Conservation (phyloP, 1,140 invertebrate genomes). For the Drosophila bifasciata region DNA sequence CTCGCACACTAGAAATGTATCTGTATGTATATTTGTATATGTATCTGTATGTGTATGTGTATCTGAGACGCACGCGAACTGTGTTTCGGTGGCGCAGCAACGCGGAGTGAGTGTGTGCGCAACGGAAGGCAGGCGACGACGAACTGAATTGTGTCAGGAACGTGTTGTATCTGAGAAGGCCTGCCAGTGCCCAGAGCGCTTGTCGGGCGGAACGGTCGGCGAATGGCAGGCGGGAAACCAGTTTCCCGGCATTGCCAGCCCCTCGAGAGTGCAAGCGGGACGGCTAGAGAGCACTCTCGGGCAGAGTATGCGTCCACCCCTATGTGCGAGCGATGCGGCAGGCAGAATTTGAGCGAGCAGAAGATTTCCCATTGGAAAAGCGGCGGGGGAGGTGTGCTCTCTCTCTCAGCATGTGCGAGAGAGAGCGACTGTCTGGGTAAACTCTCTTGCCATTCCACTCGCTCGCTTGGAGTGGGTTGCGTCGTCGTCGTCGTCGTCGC, state of each 20-base stretch:
- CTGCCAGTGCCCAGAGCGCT: no score
- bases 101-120: slow-evolving; percentile 79
- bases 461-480: slow-evolving; percentile 40
- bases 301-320: background rate
- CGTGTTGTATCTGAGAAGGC: slow-evolving; percentile 65
- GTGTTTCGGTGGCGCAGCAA: slow-evolving; percentile 43
- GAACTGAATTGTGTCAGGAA: slow-evolving; percentile 84
- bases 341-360: slow-evolving; percentile 24
- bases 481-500: slow-evolving; percentile 27
- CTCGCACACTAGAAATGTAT: slow-evolving; percentile 23
- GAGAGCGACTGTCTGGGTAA: slow-evolving; percentile 38
- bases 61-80: slow-evolving; percentile 49
- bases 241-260: slow-evolving; percentile 49
- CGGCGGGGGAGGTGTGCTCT: slow-evolving; percentile 20
- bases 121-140: slow-evolving; percentile 81
- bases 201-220: slow-evolving; percentile 28
- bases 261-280: slow-evolving; percentile 32
- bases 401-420: slow-evolving; percentile 37
- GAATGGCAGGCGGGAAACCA: slow-evolving; percentile 72
- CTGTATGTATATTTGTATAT: slow-evolving; percentile 33
- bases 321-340: slow-evolving; percentile 26
- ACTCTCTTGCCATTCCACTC: slow-evolving; percentile 51
- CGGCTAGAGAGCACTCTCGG: background rate
- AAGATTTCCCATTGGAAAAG: slow-evolving; percentile 25
- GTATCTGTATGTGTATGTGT: slow-evolving; percentile 32